phyloP scores from a whole-genome alignment of 1,140 invertebrate species.

The Chrysomallon squamiferum region DNA sequence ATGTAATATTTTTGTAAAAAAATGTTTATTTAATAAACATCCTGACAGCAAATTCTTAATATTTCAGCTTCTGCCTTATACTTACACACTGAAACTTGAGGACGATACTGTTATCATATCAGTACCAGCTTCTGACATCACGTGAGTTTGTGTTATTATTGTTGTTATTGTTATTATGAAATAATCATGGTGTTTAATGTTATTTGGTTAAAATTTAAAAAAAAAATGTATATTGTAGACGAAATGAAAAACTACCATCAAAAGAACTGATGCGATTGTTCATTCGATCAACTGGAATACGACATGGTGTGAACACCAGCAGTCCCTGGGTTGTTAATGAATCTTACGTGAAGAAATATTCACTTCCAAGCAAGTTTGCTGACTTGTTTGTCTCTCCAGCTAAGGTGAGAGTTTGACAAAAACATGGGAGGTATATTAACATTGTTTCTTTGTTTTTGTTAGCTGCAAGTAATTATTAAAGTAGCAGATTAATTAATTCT shows the following conservation, averaged over 20 bases:
- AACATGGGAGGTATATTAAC: no score
- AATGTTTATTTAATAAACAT: no score
- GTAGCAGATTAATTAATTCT: background rate
- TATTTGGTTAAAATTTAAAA: no score
- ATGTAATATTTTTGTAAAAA: no score
- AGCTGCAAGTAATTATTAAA: no score
- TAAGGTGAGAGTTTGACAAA: conserved; percentile 49
- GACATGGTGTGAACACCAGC: conserved; percentile 43
- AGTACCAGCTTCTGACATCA: conserved; percentile 54
- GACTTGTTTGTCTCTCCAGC: conserved; percentile 57
- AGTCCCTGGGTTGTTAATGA: conserved; percentile 62
- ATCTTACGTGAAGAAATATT: conserved; percentile 54
- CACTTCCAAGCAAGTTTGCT: conserved; percentile 56
- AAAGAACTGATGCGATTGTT: conserved; percentile 59
- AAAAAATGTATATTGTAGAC: conserved; percentile 46
- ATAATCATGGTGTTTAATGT: no score
- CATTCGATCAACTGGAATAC: conserved; percentile 55
- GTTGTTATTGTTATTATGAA: no score
- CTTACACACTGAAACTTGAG: conserved; percentile 55
- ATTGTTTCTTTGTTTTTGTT: background rate
- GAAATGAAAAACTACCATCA: conserved; percentile 49
- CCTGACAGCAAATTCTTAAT: no score
- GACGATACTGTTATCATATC: conserved; percentile 60
- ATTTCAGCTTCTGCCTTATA: conserved; percentile 57
- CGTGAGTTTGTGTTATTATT: conserved; percentile 35